These are phyloP conservation scores for Monoplex corrugatus DNA, from an alignment of 2,888 invertebrate genomes.

Conservation along the genomic window DNA sequence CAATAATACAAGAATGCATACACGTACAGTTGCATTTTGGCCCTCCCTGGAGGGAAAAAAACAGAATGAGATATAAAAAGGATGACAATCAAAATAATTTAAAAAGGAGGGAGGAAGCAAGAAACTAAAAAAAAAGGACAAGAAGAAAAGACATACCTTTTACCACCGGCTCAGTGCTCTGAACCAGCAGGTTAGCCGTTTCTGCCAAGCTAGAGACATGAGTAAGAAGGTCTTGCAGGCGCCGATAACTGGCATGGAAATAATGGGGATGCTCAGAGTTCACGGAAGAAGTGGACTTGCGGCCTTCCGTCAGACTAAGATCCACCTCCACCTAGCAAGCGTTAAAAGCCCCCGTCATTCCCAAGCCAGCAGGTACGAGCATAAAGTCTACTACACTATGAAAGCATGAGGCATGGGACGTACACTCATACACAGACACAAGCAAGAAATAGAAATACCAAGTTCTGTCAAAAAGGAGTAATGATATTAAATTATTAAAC, in stretches of 20 bases:
- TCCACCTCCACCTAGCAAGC: slow-evolving; percentile 69
- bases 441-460: too few relatives aligned
- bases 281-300: slow-evolving; percentile 37
- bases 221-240: slow-evolving; percentile 27
- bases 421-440: not conserved
- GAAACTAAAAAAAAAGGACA: too few relatives aligned
- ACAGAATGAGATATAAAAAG: too few relatives aligned
- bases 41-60: too few relatives aligned
- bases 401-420: too few relatives aligned
- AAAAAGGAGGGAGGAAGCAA: too few relatives aligned
- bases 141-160: slow-evolving; percentile 64
- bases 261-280: not conserved
- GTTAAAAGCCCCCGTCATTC: not conserved
- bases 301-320: slow-evolving; percentile 65
- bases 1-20: too few relatives aligned
- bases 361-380: not conserved
- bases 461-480: too few relatives aligned
- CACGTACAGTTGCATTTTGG: too few relatives aligned
- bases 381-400: not conserved
- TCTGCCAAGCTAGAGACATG: slow-evolving; percentile 56
- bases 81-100: too few relatives aligned
- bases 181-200: slow-evolving; percentile 63
- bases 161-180: slow-evolving; percentile 64
- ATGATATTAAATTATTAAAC: too few relatives aligned
- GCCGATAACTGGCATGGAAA: slow-evolving; percentile 29